A percentile compares a stretch with the other conserved stretches of the same genome.
Conservation (phyloP, 2,888 invertebrate species). For the Boloria euphrosyne region DNA sequence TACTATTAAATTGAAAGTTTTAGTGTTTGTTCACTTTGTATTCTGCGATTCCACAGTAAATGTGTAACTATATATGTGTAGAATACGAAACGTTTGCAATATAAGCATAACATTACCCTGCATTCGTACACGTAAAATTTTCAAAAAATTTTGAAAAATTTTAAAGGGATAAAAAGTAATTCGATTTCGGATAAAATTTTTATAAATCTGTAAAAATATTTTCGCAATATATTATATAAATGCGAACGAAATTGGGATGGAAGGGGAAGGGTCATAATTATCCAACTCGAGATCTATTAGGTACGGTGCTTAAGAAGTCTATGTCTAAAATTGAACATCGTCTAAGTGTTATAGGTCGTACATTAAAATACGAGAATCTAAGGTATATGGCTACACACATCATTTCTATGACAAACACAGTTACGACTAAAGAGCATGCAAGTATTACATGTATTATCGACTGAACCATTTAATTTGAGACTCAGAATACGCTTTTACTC, state of each 20-base stretch:
- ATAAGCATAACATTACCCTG: slow-evolving; percentile 62
- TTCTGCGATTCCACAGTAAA: slow-evolving; percentile 48
- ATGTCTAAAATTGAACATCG: slow-evolving; percentile 42
- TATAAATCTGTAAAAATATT: slow-evolving; percentile 27
- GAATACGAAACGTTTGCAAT: slow-evolving; percentile 44
- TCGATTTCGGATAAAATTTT: slow-evolving; percentile 28
- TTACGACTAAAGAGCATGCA: slow-evolving; percentile 70
- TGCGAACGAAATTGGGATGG: slow-evolving; percentile 18
- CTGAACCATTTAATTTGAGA: slow-evolving; percentile 31
- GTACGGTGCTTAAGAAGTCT: slow-evolving; percentile 43
- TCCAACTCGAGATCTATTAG: slow-evolving; percentile 25
- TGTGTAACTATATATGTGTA: slow-evolving; percentile 31
- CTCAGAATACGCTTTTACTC: slow-evolving; percentile 29
- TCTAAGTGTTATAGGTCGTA: slow-evolving; percentile 58
- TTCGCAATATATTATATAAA: slow-evolving; percentile 26
- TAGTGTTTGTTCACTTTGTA: slow-evolving; percentile 44
- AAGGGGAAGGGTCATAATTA: slow-evolving; percentile 19
- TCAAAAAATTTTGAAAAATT: slow-evolving; percentile 54
- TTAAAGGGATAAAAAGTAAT: slow-evolving; percentile 35
- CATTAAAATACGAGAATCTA: slow-evolving; percentile 54
- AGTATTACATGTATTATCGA: slow-evolving; percentile 50
- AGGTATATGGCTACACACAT: slow-evolving; percentile 64
- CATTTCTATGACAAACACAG: slow-evolving; percentile 66
- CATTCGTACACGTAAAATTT: slow-evolving; percentile 62
- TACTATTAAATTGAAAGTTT: slow-evolving; percentile 39